Conservation (phyloP, 2,113 vertebrate species). For the Cephalopterus ornatus region DNA sequence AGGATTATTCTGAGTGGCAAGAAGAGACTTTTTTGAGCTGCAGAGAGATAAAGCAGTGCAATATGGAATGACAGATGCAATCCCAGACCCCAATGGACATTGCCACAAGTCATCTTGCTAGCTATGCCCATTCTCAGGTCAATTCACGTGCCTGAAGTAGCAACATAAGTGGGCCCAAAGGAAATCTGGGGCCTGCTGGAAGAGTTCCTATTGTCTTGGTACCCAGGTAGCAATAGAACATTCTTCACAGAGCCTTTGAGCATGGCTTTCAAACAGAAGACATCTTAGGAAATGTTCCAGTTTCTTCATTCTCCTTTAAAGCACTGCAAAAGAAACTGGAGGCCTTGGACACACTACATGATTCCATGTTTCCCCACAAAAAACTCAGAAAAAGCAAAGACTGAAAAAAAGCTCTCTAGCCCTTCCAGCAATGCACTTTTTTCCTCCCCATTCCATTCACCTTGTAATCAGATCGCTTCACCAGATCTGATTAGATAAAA, state of each 20-base stretch:
- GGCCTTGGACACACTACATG: neutral
- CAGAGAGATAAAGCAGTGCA: neutral
- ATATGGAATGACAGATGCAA: neutral
- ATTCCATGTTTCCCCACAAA: neutral
- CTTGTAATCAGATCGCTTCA: neutral
- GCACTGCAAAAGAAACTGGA: neutral
- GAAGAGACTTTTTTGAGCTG: neutral
- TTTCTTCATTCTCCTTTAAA: neutral
- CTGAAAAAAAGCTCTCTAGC: neutral
- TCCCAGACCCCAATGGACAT: neutral
- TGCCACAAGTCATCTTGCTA: neutral
- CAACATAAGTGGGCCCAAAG: neutral
- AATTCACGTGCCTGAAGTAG: neutral
- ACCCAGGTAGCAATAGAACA: rapidly evolving
- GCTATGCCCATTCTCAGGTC: neutral
- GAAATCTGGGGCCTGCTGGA: neutral
- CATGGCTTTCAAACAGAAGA: neutral
- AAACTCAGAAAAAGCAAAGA: neutral
- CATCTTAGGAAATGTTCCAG: neutral
- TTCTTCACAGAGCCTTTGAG: neutral
- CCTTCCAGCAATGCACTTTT: neutral
- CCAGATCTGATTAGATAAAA: neutral
- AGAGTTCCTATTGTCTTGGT: neutral
- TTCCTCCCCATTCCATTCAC: neutral
- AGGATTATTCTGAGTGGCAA: neutral